These are phyloP conservation scores for Malacoraja senta DNA, from an alignment of 2,797 vertebrate species.

Conservation along the genomic window DNA sequence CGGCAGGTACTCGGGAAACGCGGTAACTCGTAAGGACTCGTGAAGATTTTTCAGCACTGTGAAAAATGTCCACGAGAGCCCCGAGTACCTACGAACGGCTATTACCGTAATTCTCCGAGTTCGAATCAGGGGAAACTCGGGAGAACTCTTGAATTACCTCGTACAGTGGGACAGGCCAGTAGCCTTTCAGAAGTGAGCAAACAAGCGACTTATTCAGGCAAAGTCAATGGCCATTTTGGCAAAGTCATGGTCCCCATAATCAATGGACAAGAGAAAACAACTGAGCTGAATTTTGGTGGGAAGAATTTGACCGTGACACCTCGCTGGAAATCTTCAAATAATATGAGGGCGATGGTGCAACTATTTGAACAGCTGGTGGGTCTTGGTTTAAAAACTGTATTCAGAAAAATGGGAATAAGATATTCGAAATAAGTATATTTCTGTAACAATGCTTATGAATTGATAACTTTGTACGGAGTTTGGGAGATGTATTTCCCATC, in stretches of 20 bases:
- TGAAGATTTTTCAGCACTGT: too few species aligned
- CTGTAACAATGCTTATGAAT: neutral
- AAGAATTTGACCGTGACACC: neutral
- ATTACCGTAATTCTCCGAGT: too few species aligned
- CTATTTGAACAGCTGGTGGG: neutral
- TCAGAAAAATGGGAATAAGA: neutral
- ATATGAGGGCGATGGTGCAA: too few species aligned
- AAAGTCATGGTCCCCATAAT: neutral
- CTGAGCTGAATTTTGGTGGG: neutral
- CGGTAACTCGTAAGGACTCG: too few species aligned
- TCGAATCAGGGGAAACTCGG: too few species aligned
- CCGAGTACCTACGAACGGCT: too few species aligned
- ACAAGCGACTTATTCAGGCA: neutral
- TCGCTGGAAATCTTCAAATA: neutral
- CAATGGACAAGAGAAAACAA: neutral
- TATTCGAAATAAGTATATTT: neutral
- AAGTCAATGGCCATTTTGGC: neutral
- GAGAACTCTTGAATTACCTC: too few species aligned
- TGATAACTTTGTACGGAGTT: neutral
- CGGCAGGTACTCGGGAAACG: too few species aligned
- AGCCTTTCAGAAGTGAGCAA: too few species aligned
- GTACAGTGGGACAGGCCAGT: too few species aligned
- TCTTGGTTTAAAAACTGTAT: neutral
- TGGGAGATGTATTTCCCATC: neutral
- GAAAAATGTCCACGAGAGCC: too few species aligned